A percentile compares a stretch with the other conserved stretches of the same genome.
Evolutionary conservation across 1,140 invertebrate species (phyloP).

Genomic region (Euschistus heros): DNA sequence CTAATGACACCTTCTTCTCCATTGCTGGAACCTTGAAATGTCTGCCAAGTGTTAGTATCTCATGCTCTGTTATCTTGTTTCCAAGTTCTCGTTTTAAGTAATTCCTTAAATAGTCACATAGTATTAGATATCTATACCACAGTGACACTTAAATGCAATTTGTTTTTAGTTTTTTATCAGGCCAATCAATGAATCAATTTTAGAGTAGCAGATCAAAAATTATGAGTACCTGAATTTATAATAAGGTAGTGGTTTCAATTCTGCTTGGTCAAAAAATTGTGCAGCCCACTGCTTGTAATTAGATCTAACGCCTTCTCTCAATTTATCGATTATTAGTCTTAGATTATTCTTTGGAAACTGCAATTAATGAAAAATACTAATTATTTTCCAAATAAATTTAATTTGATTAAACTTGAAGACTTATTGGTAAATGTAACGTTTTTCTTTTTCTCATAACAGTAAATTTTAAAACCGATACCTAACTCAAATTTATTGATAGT

Average conservation of each 20-base stretch:
- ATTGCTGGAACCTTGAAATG: constrained; percentile 41
- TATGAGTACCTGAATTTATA: constrained; percentile 21
- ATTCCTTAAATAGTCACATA: constrained; percentile 32
- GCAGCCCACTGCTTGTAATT: constrained; percentile 63
- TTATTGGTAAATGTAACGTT: no score
- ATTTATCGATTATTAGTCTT: constrained; percentile 55
- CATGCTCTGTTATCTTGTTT: constrained; percentile 59
- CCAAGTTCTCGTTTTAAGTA: constrained; percentile 44
- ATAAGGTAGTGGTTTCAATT: constrained; percentile 17
- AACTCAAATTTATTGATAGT: no score
- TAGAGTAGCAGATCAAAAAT: not conserved
- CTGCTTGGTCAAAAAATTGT: constrained; percentile 41
- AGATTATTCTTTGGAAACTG: constrained; percentile 62
- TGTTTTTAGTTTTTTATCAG: no score
- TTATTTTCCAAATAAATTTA: no score
- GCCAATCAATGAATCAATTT: no score
- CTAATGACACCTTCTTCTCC: constrained; percentile 36
- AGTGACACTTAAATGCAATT: no score
- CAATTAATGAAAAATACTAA: constrained; percentile 25
- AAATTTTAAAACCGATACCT: no score
- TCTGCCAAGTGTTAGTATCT: constrained; percentile 61
- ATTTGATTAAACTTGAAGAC: no score
- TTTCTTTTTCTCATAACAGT: no score
- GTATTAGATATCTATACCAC: no score
- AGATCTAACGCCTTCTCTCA: constrained; percentile 47